phyloP scores from a whole-genome alignment of 2,888 invertebrate genomes.

The Rhagonycha lutea region DNA sequence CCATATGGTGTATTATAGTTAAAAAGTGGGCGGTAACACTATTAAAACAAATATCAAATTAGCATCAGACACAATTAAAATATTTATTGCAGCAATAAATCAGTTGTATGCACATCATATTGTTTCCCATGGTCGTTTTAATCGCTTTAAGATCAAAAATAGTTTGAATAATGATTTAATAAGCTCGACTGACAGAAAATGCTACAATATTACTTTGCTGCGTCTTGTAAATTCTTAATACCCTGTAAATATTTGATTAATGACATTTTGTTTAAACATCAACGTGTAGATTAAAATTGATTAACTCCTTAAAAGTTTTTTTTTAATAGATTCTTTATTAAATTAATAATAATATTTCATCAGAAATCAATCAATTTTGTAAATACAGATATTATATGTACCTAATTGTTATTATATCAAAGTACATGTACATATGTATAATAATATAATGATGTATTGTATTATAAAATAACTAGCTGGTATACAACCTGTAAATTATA shows the following conservation, averaged over 20 bases:
- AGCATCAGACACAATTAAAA: background rate
- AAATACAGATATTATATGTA: no score
- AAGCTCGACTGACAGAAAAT: background rate
- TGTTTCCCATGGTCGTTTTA: background rate
- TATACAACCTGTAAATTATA: no score
- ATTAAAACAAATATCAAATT: background rate
- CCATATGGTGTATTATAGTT: slow-evolving; percentile 7
- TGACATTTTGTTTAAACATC: background rate
- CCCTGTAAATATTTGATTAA: background rate
- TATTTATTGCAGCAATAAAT: background rate
- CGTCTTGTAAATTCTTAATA: background rate
- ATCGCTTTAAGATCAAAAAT: background rate
- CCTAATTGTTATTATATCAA: no score
- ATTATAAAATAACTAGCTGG: no score
- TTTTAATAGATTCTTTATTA: background rate
- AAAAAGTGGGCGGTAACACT: background rate
- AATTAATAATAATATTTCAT: background rate
- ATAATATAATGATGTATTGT: no score
- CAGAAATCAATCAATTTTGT: background rate
- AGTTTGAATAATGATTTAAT: background rate
- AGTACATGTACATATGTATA: no score
- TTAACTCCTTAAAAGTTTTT: background rate
- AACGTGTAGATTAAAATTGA: background rate
- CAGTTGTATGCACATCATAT: background rate
- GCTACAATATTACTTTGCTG: background rate